Conservation (phyloP, 2,888 invertebrate species). For the Drosophila rellima region DNA sequence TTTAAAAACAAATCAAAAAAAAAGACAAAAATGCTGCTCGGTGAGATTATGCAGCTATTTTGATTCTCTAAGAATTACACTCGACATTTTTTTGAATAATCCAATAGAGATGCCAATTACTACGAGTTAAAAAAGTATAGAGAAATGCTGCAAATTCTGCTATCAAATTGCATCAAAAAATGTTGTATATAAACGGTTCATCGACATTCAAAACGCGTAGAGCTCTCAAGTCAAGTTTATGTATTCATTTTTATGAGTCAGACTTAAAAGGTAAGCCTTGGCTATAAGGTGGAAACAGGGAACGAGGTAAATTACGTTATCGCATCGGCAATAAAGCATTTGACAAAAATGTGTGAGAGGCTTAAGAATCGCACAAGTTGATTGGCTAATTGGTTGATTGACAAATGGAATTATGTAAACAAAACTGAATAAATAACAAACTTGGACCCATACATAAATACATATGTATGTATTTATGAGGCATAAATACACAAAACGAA, state of each 20-base stretch:
- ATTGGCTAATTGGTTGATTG: conserved; percentile 59
- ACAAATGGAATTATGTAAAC: conserved; percentile 63
- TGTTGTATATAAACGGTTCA: conserved; percentile 46
- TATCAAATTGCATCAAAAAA: background rate
- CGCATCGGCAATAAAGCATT: conserved; percentile 49
- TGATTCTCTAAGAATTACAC: conserved; percentile 3
- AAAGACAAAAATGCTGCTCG: conserved; percentile 2
- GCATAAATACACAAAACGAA: conserved; percentile 25
- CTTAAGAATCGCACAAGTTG: conserved; percentile 54
- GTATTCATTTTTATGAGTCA: conserved; percentile 64
- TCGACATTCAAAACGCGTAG: conserved; percentile 68
- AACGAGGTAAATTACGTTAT: conserved; percentile 40
- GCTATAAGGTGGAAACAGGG: conserved; percentile 8
- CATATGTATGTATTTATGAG: conserved; percentile 21
- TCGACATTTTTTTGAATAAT: background rate
- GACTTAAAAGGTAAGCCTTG: conserved; percentile 44
- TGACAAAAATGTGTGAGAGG: conserved; percentile 47
- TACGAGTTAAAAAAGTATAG: conserved; percentile 9
- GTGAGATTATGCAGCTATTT: background rate
- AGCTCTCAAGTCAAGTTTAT: conserved; percentile 38
- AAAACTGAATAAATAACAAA: conserved; percentile 50
- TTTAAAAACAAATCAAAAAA: background rate
- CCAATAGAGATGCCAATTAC: background rate
- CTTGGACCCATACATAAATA: conserved; percentile 5
- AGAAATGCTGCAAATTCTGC: conserved; percentile 1